These are phyloP conservation scores for Erithacus rubecula DNA, from an alignment of 2,797 vertebrate species.

Conservation along the genomic window DNA sequence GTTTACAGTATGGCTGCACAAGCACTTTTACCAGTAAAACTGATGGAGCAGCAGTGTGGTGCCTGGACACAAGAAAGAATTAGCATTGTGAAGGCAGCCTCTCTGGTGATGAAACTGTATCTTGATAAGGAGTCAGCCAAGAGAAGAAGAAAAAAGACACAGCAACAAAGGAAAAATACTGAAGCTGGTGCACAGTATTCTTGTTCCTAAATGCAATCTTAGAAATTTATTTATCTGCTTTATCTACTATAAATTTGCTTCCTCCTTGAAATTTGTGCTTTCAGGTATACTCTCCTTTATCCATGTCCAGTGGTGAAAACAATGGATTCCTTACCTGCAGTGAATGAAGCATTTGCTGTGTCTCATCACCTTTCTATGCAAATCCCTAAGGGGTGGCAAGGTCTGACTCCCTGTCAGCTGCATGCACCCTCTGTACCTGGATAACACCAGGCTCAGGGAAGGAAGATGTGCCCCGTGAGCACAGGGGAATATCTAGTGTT, in stretches of 20 bases:
- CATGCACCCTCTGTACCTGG: rapidly evolving
- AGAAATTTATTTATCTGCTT: not conserved
- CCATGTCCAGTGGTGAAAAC: not conserved
- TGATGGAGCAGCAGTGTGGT: not conserved
- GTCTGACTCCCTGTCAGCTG: not conserved
- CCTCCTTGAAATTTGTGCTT: not conserved
- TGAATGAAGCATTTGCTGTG: not conserved
- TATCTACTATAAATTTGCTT: not conserved
- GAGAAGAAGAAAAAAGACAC: not conserved
- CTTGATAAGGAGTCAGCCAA: not conserved
- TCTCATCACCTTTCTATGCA: not conserved
- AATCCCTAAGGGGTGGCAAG: rapidly evolving
- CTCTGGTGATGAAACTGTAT: not conserved
- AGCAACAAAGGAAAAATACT: not conserved
- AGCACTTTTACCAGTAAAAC: not conserved
- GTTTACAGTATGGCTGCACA: not conserved
- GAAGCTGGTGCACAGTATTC: not conserved
- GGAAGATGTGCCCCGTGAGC: not conserved
- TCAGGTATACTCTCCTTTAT: not conserved
- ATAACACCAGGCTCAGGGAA: not conserved
- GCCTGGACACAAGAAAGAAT: not conserved
- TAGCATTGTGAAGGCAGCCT: not conserved
- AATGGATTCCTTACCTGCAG: not conserved
- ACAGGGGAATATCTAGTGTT: not conserved
- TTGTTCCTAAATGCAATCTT: not conserved